These are phyloP conservation scores for Rhagoletis pomonella DNA, from an alignment of 1,140 invertebrate species.

Conservation along the genomic window DNA sequence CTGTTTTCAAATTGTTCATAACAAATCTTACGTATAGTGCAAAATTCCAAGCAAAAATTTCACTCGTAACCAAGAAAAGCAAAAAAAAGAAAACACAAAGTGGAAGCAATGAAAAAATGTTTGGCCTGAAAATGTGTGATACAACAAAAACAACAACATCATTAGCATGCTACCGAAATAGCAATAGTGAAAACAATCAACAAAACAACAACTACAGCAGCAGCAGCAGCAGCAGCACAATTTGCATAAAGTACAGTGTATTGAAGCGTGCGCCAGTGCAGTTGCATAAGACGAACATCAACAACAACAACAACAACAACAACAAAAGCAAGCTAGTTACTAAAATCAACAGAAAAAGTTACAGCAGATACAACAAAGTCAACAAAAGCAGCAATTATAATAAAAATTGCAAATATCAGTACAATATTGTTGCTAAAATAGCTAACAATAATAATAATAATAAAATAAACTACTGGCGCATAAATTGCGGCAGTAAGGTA, in stretches of 20 bases:
- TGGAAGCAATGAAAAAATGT: conserved; percentile 18
- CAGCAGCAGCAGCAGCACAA: no score
- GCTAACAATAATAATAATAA: background rate
- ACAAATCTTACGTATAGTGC: background rate
- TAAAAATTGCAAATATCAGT: background rate
- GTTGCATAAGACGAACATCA: conserved; percentile 22
- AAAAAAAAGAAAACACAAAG: background rate
- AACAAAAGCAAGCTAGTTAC: background rate
- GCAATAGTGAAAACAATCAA: background rate
- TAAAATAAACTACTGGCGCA: background rate
- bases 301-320: conserved; percentile 9
- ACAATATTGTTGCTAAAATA: background rate
- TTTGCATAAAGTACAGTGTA: background rate
- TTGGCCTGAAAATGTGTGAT: conserved; percentile 33
- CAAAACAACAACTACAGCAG: background rate
- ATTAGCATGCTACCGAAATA: background rate
- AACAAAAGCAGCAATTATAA: background rate
- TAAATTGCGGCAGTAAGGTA: no score
- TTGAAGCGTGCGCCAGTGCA: background rate
- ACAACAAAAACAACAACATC: background rate
- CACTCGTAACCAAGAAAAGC: background rate
- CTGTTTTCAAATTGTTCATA: background rate
- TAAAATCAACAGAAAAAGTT: background rate
- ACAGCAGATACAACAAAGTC: background rate
- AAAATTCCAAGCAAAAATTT: background rate